A percentile compares a stretch with the other conserved stretches of the same genome.
Conservation (phyloP, 1,140 invertebrate genomes). For the Listronotus oregonensis region DNA sequence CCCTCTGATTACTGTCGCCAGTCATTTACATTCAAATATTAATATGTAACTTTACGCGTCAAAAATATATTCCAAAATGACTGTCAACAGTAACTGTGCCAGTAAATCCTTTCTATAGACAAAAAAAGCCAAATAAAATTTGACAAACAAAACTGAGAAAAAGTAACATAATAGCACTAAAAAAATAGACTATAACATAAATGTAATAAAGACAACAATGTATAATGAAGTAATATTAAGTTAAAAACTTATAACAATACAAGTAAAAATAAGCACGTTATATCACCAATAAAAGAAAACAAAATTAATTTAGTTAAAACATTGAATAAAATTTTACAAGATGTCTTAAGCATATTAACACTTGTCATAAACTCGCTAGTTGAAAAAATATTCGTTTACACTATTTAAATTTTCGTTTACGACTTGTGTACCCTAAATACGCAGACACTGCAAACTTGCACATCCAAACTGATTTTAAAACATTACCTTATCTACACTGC, state of each 20-base stretch:
- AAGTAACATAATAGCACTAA: slow-evolving; percentile 40
- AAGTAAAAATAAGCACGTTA: slow-evolving; percentile 39
- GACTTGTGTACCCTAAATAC: too few relatives aligned
- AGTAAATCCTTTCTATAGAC: slow-evolving; percentile 1
- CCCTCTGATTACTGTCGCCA: slow-evolving; percentile 14
- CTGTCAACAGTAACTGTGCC: slow-evolving; percentile 17
- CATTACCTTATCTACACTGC: slow-evolving; percentile 29
- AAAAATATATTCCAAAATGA: slow-evolving; percentile 13
- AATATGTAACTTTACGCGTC: background rate
- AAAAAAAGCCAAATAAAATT: slow-evolving; percentile 43
- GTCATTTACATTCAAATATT: slow-evolving; percentile 18
- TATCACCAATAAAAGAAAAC: slow-evolving; percentile 38
- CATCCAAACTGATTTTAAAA: slow-evolving; percentile 1
- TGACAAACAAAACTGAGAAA: slow-evolving; percentile 44
- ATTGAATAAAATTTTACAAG: background rate
- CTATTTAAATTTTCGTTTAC: too few relatives aligned
- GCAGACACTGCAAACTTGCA: background rate
- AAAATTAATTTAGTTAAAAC: slow-evolving; percentile 13
- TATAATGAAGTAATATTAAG: slow-evolving; percentile 34
- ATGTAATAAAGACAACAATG: slow-evolving; percentile 41
- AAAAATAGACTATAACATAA: slow-evolving; percentile 49
- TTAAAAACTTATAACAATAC: slow-evolving; percentile 39
- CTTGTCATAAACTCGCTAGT: slow-evolving; percentile 2
- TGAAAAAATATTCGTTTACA: background rate
- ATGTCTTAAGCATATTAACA: too few relatives aligned